A percentile compares a stretch with the other conserved stretches of the same genome.
These are phyloP conservation scores for Thrips palmi DNA, from an alignment of 1,140 invertebrate genomes.

Conservation along the genomic window DNA sequence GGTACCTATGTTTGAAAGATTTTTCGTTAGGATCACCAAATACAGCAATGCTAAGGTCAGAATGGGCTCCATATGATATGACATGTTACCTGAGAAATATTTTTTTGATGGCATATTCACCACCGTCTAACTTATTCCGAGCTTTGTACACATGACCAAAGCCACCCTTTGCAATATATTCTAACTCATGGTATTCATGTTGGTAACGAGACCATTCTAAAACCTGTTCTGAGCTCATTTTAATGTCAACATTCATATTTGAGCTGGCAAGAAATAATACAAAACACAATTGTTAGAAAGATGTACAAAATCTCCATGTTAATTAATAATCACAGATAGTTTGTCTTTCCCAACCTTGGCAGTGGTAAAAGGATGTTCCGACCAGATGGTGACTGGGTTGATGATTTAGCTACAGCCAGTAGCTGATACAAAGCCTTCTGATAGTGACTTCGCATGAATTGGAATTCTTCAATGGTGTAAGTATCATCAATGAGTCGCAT, in stretches of 20 bases:
- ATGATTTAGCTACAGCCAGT: conserved; percentile 30
- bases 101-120: conserved; percentile 67
- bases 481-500: conserved; percentile 46
- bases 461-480: conserved; percentile 41
- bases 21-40: conserved; percentile 7
- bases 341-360: conserved; percentile 15
- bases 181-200: conserved; percentile 54
- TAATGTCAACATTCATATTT: too few species aligned
- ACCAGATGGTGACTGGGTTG: too few species aligned
- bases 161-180: conserved; percentile 52
- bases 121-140: conserved; percentile 49
- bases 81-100: conserved; percentile 40
- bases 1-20: conserved; percentile 16
- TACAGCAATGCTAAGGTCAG: conserved; percentile 6
- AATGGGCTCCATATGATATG: neutral
- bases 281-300: neutral
- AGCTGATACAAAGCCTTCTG: conserved; percentile 38
- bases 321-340: conserved; percentile 1
- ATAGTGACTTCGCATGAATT: conserved; percentile 40
- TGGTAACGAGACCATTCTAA: conserved; percentile 43
- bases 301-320: neutral
- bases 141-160: conserved; percentile 48
- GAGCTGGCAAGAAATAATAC: neutral
- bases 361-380: conserved; percentile 22
- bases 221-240: conserved; percentile 12